These are phyloP conservation scores for Polyploca ridens DNA, from an alignment of 2,888 invertebrate genomes.

Conservation along the genomic window DNA sequence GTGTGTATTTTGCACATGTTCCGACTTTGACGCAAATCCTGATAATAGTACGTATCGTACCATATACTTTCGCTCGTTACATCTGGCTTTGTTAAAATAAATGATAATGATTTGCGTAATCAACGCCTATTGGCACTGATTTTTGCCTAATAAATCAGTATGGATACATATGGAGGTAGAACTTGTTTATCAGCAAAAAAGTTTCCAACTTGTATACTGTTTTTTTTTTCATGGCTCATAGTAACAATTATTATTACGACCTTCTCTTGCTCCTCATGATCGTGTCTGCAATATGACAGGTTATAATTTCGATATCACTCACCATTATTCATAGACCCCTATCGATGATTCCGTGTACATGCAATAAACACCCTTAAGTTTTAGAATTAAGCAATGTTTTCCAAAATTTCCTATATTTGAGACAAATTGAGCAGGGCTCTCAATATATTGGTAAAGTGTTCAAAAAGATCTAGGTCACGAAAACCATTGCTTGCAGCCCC, in stretches of 20 bases:
- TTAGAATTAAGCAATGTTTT: constrained; percentile 28
- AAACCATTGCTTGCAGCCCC: constrained; percentile 73
- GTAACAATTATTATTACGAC: constrained; percentile 65
- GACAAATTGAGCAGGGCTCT: constrained; percentile 41
- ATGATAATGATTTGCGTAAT: not conserved
- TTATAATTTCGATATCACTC: constrained; percentile 71
- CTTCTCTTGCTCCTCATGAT: constrained; percentile 72
- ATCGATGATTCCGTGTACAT: constrained; percentile 29
- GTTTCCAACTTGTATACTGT: not conserved
- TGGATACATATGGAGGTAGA: not conserved
- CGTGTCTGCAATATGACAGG: constrained; percentile 79
- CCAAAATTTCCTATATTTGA: constrained; percentile 31
- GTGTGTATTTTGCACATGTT: too few species aligned
- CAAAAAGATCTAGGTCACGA: constrained; percentile 81
- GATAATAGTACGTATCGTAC: not conserved
- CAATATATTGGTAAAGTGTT: constrained; percentile 53
- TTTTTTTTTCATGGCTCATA: constrained; percentile 41
- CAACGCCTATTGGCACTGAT: not conserved
- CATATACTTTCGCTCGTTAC: not conserved
- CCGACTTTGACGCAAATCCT: not conserved
- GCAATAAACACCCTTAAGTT: constrained; percentile 42
- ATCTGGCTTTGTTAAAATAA: not conserved
- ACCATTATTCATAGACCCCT: constrained; percentile 46
- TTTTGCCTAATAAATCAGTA: not conserved
- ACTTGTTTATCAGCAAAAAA: not conserved